Conservation (phyloP, 2,888 invertebrate species). For the Heteropelma amictum region DNA sequence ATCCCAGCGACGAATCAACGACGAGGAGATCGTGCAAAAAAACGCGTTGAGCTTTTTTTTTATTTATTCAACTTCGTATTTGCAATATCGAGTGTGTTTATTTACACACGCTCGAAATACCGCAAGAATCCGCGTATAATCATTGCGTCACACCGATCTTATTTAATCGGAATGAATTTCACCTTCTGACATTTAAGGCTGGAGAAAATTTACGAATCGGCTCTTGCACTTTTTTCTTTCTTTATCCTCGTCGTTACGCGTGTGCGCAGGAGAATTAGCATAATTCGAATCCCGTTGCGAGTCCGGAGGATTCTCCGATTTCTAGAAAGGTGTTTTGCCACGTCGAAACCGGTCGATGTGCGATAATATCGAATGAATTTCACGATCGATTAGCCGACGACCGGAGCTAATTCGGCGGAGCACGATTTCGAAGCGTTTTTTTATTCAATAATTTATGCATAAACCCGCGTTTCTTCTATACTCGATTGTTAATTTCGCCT, state of each 20-base stretch:
- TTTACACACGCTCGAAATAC: too few species aligned
- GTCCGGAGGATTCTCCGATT: constrained; percentile 8
- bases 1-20: background rate
- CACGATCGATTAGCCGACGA: constrained; percentile 30
- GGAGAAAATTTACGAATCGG: background rate
- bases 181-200: constrained; percentile 43
- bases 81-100: background rate
- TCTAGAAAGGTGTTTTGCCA: constrained; percentile 15
- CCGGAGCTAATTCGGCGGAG: constrained; percentile 37
- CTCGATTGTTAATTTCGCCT: too few species aligned
- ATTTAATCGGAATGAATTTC: constrained; percentile 39
- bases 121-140: background rate
- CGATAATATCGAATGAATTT: constrained; percentile 24
- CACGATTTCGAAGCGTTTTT: too few species aligned
- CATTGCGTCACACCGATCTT: constrained; percentile 33
- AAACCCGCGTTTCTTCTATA: too few species aligned
- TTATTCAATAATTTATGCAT: too few species aligned
- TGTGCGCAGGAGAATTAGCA: background rate
- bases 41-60: background rate
- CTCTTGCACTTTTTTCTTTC: background rate
- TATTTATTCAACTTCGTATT: background rate
- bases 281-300: constrained; percentile 15
- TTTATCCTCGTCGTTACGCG: constrained; percentile 5
- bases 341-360: constrained; percentile 22
- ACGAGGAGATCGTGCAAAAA: background rate